Evolutionary conservation across 2,113 vertebrate species (phyloP).

Genomic region (Saccopteryx leptura): DNA sequence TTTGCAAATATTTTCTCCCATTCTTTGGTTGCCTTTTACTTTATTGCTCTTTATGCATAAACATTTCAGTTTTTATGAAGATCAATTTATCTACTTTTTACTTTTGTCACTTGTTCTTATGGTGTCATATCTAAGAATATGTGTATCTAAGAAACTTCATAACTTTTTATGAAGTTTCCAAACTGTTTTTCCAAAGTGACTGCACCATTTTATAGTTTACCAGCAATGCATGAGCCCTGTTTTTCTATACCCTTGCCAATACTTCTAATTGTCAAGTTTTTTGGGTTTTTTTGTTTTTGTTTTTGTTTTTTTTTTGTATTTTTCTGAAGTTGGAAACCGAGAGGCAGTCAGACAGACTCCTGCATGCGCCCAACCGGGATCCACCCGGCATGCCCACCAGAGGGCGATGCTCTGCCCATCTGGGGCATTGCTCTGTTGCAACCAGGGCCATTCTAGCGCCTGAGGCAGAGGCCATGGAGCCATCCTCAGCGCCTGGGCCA

Average conservation of each 20-base stretch:
- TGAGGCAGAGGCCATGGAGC: no score
- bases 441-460: no score
- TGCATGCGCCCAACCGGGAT: no score
- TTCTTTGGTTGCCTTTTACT: not conserved
- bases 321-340: no score
- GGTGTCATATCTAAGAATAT: not conserved
- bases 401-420: no score
- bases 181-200: not conserved
- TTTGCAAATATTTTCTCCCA: not conserved
- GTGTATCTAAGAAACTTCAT: no score
- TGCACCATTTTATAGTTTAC: not conserved
- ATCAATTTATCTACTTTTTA: not conserved
- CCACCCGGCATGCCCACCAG: no score
- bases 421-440: no score
- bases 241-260: not conserved
- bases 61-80: not conserved
- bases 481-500: no score
- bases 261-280: not conserved
- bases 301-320: not conserved
- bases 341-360: no score
- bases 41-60: not conserved
- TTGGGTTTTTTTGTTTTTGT: not conserved
- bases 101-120: not conserved
- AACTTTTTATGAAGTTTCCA: not conserved
- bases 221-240: not conserved